Base-by-base conservation (phyloP, 1,140 invertebrate species). In the Caenorhabditis latens region DNA sequence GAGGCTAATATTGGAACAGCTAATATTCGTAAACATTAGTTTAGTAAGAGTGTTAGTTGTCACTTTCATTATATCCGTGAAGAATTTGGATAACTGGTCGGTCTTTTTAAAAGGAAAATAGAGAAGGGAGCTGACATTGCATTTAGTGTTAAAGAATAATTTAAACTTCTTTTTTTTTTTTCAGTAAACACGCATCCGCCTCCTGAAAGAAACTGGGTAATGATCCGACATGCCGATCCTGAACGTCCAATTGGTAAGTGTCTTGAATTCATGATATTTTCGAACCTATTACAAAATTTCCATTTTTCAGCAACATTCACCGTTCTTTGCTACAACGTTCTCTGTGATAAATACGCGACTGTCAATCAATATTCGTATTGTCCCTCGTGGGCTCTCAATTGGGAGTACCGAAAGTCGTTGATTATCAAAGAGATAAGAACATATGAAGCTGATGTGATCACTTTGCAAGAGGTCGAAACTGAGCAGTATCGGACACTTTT, bases 291-390 rank as follows among this genome's bases (percentile, higher is more conserved):
- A 40, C n/a, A n/a, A 83, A 83, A n/a, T 89, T 2, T 50, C 82
- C 32, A 16, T 32, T 85, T 91, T 92, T 88, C 75, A 93, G 92
- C 97, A 93, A 97, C 90, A 5, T 92, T 99, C 94, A 99, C 98
- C 83, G 97, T 99, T 87, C 98, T 99, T 96, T 99, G 97, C 94
- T 99, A 99, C 94, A 99, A 99, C 94, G 97, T 99, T 84, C 94
- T 99, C 84, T 99, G 98, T 94, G 97, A 99, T 94, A 99, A 99
- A 94, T 99, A 99, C 92, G 98, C 98, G 42, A 99, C 98, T 21
- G 93, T 97, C 90, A 96, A 94, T 89, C 91, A 98, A 95, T 99
- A 99, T 93, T 97, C 96, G 87, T 98, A 98, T 93, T 99, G 97
- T 93, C 97, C 97, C 3, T 95, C 96, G 88, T 98, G 97, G 97